A percentile compares a stretch with the other conserved stretches of the same genome.
Evolutionary conservation across 1,140 invertebrate species (phyloP).

Genomic region (Hyphantria cunea): DNA sequence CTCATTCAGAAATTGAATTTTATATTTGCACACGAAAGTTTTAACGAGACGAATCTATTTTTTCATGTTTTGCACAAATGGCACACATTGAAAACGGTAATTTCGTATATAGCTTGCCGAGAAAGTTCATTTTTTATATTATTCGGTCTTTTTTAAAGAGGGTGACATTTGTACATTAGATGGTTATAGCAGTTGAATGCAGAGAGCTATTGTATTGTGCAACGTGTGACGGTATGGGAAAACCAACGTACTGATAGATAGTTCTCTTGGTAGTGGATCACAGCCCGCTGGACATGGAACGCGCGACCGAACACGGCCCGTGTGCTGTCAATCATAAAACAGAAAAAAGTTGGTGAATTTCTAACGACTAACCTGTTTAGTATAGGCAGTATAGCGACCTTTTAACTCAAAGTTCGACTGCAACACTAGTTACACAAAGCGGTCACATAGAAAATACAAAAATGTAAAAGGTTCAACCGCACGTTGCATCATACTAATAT

Average conservation of each 20-base stretch:
- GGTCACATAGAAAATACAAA: constrained; percentile 42
- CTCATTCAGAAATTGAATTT: constrained; percentile 81
- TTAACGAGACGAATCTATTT: constrained; percentile 75
- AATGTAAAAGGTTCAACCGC: constrained; percentile 28
- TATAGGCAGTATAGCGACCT: constrained; percentile 46
- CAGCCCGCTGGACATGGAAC: constrained; percentile 66
- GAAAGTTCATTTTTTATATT: constrained; percentile 29
- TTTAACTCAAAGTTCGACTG: constrained; percentile 49
- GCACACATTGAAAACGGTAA: constrained; percentile 56
- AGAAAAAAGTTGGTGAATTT: constrained; percentile 68
- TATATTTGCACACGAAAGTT: constrained; percentile 79
- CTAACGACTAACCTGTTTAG: constrained; percentile 68
- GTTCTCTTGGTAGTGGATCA: constrained; percentile 71
- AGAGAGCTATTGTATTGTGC: constrained; percentile 51
- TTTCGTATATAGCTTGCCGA: constrained; percentile 60
- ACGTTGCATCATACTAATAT: constrained; percentile 27
- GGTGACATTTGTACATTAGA: constrained; percentile 41
- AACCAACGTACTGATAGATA: constrained; percentile 56
- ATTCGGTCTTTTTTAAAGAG: constrained; percentile 29
- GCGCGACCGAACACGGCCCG: constrained; percentile 75
- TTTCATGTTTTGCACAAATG: constrained; percentile 66
- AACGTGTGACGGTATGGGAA: constrained; percentile 62
- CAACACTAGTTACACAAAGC: constrained; percentile 46
- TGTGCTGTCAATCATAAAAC: constrained; percentile 80
- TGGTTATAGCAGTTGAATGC: constrained; percentile 44